Evolutionary conservation across 2,113 vertebrate genomes (phyloP).

Genomic region (Myrmecobius fasciatus): DNA sequence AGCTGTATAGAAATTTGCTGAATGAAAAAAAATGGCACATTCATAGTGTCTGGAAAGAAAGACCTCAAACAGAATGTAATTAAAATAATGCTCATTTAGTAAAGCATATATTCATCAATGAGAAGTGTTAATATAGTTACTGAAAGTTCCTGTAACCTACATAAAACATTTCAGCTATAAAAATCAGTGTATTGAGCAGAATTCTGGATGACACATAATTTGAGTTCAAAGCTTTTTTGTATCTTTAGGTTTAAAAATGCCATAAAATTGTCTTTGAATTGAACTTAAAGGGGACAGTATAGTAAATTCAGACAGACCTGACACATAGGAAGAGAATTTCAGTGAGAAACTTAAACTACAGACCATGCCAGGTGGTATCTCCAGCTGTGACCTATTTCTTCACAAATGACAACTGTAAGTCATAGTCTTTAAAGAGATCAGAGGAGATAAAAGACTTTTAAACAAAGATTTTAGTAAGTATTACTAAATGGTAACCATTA

Average conservation of each 20-base stretch:
- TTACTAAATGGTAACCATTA: not conserved
- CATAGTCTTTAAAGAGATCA: not conserved
- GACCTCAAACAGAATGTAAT: not conserved
- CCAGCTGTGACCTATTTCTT: not conserved
- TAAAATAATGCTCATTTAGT: not conserved
- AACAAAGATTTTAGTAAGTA: not conserved
- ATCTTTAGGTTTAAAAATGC: not conserved
- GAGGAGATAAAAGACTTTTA: not conserved
- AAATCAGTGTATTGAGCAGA: not conserved
- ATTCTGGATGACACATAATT: not conserved
- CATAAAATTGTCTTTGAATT: not conserved
- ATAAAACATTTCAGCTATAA: not conserved
- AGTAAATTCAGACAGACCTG: not conserved
- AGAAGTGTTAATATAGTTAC: not conserved
- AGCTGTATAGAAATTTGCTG: not conserved
- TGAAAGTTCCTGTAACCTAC: not conserved
- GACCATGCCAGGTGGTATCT: not conserved
- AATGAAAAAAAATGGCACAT: not conserved
- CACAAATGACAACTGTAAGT: not conserved
- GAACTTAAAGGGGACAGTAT: not conserved
- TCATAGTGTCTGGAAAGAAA: not conserved
- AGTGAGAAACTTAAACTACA: not conserved
- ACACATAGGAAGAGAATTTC: not conserved
- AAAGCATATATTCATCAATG: not conserved
- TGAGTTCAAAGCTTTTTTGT: not conserved